Evolutionary conservation across 2,888 invertebrate species (phyloP), one percentile per base, ranked within the genome.

Genomic region (Dromius quadrimaculatus): DNA sequence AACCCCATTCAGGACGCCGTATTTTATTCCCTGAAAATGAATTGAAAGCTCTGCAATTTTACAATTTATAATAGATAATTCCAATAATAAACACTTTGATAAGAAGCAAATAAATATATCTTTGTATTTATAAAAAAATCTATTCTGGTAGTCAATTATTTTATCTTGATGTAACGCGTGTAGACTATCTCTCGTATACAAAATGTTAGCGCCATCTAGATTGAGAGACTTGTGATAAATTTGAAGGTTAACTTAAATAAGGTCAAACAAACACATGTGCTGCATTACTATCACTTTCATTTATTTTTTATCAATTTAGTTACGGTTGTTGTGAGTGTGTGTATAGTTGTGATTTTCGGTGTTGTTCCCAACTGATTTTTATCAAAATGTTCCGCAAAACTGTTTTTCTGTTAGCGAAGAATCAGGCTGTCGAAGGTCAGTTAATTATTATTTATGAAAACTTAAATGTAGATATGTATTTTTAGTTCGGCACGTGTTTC

Each of bases 1-100:
- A 93, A 61, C 95, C 95, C 96, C 96, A 96, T 0, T 93, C 87
- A 2, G 94, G 93, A 76, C 89, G 89, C 4, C 87, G 88, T 5
- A 95, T 91, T 63, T 90, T 83, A 76, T 93, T 92, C 50, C 93
- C 94, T 94, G 76, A 11, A 28, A 28, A 28, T n/a, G n/a, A n/a
- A n/a, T n/a, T n/a, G n/a, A n/a, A n/a, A n/a, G n/a, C n/a, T n/a
- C n/a, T n/a, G n/a, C n/a, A n/a, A n/a, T n/a, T n/a, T n/a, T n/a
- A n/a, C n/a, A n/a, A n/a, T n/a, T n/a, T n/a, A n/a, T n/a, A n/a
- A n/a, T n/a, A n/a, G n/a, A n/a, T n/a, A n/a, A n/a, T n/a, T n/a
- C n/a, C n/a, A n/a, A n/a, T n/a, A n/a, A n/a, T n/a, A n/a, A n/a
- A n/a, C n/a, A n/a, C n/a, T n/a, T n/a, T n/a, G n/a, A n/a, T n/a